Base-by-base conservation (phyloP, 2,888 invertebrate genomes). In the Leucophenga maculata region DNA sequence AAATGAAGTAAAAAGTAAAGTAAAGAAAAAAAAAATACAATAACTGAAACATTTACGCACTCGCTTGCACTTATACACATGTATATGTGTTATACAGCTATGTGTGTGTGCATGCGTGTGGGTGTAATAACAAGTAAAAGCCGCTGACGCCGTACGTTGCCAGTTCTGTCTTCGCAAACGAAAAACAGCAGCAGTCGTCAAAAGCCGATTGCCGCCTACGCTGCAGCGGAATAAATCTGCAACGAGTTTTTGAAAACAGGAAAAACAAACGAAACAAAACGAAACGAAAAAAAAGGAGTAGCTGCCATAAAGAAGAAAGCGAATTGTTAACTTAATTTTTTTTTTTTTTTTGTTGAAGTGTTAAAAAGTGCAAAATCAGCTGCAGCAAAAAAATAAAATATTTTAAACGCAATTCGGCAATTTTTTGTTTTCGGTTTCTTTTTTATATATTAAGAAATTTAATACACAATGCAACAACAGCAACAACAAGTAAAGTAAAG, bases 381-480 rank as follows among this genome's bases (percentile, higher is more conserved):
- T 11, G 39, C 9, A 39, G 1, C 11, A 3, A 39, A 39, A 39
- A 39, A 11, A 11, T 1, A 39, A 39, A 11, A 11, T 39, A 39
- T 39, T 39, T 8, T 9, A 39, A 39, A 39, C 3, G 39, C 39
- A 39, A 39, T 39, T 39, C 32, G 32, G 3, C 32, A 8, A 8
- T 11, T 39, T 39, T 39, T 39, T 39, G 3, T 32, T 32, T 32
- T 32, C 8, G 26, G 26, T 8, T 39, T 39, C 8, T 39, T 39
- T 39, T 39, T 39, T 39, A 8, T 32, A 8, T 32, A 6, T 32
- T 32, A 9, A 1, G 39, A 39, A 39, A 39, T 39, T 39, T 39
- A 8, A 39, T 6, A 6, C 39, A 11, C 39, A 3, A 39, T 39
- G 50, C 72, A 75, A 59, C 68, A 74, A 62, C 64, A 72, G 55